Evolutionary conservation across 92 coral and sea anemone species (phyloP).

Genomic region (Blastomussa wellsi): DNA sequence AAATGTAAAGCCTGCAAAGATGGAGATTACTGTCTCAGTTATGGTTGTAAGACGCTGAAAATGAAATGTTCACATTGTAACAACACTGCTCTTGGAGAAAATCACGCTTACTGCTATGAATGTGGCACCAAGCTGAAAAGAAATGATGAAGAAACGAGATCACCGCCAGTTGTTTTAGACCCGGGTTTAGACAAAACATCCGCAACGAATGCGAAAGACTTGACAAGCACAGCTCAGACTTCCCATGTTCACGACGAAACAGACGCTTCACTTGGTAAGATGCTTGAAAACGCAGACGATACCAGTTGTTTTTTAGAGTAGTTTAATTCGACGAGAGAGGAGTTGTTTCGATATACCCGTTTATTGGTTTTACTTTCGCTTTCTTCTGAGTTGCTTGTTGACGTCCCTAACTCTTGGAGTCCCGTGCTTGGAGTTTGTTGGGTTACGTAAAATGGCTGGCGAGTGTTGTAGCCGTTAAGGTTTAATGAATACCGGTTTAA

Average conservation of each 20-base stretch:
- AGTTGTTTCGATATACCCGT: not conserved
- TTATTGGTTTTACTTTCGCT: not conserved
- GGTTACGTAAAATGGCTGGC: not conserved
- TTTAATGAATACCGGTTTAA: too few relatives aligned
- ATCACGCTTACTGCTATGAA: not conserved
- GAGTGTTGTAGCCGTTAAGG: not conserved
- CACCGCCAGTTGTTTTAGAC: not conserved
- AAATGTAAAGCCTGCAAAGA: not conserved
- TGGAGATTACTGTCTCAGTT: not conserved
- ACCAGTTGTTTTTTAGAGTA: not conserved
- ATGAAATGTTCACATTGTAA: slow-evolving; percentile 17
- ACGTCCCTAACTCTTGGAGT: not conserved
- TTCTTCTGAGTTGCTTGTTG: not conserved
- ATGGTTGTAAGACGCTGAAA: not conserved
- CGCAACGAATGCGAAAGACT: not conserved
- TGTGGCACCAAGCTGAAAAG: not conserved
- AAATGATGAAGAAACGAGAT: not conserved
- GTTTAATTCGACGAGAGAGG: not conserved
- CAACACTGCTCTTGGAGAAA: not conserved
- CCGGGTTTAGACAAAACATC: not conserved
- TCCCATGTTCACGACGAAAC: not conserved
- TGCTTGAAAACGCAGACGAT: not conserved
- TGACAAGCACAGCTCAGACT: not conserved
- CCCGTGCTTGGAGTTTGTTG: not conserved
- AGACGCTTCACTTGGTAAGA: slow-evolving; percentile 9